Conservation (phyloP, 2,888 invertebrate genomes). For the Cephalotes varians region DNA sequence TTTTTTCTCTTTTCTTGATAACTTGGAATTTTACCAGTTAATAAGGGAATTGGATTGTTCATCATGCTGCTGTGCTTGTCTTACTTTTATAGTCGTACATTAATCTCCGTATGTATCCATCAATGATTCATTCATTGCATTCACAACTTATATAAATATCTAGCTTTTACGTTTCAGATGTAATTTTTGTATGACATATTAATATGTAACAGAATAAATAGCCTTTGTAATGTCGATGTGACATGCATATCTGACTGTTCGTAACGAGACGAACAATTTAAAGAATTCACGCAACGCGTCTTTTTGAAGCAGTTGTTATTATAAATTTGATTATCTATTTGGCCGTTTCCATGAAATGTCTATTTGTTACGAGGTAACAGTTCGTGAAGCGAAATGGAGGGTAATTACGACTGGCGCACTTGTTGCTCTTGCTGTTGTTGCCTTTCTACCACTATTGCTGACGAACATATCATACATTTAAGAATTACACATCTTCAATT, state of each 20-base stretch:
- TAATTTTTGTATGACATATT: background rate
- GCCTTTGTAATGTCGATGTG: background rate
- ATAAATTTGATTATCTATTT: constrained; percentile 64
- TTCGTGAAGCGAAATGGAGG: constrained; percentile 67
- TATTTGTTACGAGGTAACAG: constrained; percentile 69
- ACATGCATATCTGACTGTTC: background rate
- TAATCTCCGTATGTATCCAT: background rate
- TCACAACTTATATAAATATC: background rate
- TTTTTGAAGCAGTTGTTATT: constrained; percentile 20
- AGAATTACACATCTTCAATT: constrained; percentile 1
- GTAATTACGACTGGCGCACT: constrained; percentile 73
- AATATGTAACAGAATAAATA: background rate
- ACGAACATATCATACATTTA: constrained; percentile 56
- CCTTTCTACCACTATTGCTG: constrained; percentile 62
- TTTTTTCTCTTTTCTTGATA: background rate
- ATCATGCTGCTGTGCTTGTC: background rate
- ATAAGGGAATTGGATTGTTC: background rate
- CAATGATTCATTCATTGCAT: background rate
- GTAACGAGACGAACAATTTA: constrained; percentile 37
- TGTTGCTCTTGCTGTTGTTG: constrained; percentile 75
- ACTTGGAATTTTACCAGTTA: background rate
- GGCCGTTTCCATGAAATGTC: constrained; percentile 59
- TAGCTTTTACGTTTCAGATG: background rate
- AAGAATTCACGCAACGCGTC: constrained; percentile 36
- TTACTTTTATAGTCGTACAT: background rate